Evolutionary conservation across 2,888 invertebrate species (phyloP).

Genomic region (Plebejus argus): DNA sequence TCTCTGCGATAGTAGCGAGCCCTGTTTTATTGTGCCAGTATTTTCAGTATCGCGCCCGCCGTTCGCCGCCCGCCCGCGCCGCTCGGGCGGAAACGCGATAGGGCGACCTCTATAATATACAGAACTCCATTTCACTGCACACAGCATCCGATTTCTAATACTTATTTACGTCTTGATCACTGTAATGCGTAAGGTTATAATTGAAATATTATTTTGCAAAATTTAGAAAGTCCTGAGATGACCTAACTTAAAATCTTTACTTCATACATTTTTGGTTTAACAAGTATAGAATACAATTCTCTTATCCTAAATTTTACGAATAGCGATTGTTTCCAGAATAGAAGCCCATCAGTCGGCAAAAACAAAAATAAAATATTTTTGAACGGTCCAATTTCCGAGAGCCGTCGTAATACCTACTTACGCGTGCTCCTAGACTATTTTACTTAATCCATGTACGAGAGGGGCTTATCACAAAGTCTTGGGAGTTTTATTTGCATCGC

Average conservation of each 20-base stretch:
- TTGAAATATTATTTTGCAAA: neutral
- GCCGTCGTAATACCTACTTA: neutral
- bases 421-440: conserved; percentile 29
- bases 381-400: neutral
- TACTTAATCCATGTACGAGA: conserved; percentile 33
- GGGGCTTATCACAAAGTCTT: conserved; percentile 50
- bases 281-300: neutral
- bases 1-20: conserved; percentile 60
- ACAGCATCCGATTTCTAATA: conserved; percentile 19
- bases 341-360: neutral
- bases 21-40: conserved; percentile 76
- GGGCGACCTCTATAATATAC: conserved; percentile 71
- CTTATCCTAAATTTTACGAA: too few relatives aligned
- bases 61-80: conserved; percentile 69
- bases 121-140: conserved; percentile 49
- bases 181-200: neutral
- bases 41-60: conserved; percentile 60
- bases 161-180: conserved; percentile 20
- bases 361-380: neutral
- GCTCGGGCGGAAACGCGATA: conserved; percentile 76
- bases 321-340: neutral
- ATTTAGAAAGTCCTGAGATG: too few relatives aligned
- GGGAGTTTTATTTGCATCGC: conserved; percentile 60
- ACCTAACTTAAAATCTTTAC: neutral
- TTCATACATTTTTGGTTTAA: neutral